Evolutionary conservation across 2,797 vertebrate genomes (phyloP), one percentile per base, ranked within the genome.

Genomic region (Bovichtus diacanthus): DNA sequence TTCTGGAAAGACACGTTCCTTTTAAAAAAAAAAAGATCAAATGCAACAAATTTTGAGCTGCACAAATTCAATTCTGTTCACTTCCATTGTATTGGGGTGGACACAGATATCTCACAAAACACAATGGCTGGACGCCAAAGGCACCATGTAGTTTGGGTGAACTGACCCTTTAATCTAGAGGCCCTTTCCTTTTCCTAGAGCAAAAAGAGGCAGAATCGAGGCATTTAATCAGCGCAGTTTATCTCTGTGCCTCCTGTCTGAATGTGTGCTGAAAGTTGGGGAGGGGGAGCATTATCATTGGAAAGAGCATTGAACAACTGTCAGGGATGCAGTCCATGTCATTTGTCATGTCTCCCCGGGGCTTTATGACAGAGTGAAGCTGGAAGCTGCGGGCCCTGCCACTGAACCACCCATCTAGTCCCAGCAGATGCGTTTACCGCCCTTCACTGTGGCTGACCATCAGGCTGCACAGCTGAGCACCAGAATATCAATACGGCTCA

Each of bases 281-380:
- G 29, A 58, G 74, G 82, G 58, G 85, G 59, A 65, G 89, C 78
- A 76, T 88, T 73, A 87, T 89, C 83, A 89, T 90, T 86, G 92
- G 88, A 79, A 80, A 76, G 86, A 89, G 82, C 91, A 92, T 91
- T 93, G 90, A 90, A 88, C 90, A 91, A 92, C 91, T 93, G 92
- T 94, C 92, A 92, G 87, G 78, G 80, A 91, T 80, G 85, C 81
- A 64, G 89, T 69, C 82, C 65, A 5, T 85, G 88, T 93, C 89
- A 85, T 94, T 94, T 93, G 92, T 94, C 92, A 93, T 91, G 78
- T 88, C 80, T 91, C 92, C 88, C 90, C 5, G 50, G 85, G 91
- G 91, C 86, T 87, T 90, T 76, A 85, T 88, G 90, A 90, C 83
- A 62, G 80, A 73, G 74, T 43, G 70, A 88, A 78, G 81, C 85